These are phyloP conservation scores for Ginglymostoma cirratum DNA, from an alignment of 2,113 vertebrate species.

Conservation along the genomic window DNA sequence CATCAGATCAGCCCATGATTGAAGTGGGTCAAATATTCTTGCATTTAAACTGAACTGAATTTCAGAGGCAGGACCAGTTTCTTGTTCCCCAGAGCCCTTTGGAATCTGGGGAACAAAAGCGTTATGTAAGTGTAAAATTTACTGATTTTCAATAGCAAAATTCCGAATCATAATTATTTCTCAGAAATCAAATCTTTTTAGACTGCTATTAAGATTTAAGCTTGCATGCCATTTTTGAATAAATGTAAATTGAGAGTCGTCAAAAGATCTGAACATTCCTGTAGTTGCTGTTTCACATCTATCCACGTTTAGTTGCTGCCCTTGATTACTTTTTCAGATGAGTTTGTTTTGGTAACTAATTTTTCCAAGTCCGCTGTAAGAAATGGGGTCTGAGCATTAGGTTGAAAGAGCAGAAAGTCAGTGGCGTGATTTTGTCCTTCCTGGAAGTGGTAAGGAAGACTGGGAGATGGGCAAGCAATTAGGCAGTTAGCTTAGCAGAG, in stretches of 20 bases:
- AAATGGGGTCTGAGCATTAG: background rate
- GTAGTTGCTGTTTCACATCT: background rate
- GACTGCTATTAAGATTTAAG: background rate
- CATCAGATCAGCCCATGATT: background rate
- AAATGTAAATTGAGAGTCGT: background rate
- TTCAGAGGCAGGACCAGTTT: background rate
- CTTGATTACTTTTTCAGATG: background rate
- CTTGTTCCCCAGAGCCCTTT: background rate
- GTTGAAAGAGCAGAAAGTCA: background rate
- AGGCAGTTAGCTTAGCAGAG: too few relatives aligned
- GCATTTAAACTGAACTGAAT: background rate
- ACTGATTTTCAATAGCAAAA: background rate
- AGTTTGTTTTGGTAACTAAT: background rate
- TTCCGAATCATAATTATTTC: background rate
- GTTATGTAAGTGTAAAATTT: background rate
- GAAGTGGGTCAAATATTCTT: background rate
- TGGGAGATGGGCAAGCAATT: too few relatives aligned
- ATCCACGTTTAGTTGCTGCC: background rate
- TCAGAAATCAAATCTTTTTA: background rate
- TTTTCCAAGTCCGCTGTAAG: background rate
- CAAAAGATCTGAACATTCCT: background rate
- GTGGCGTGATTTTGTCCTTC: too few relatives aligned
- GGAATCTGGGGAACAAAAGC: background rate
- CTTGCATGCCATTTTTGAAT: background rate
- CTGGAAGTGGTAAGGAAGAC: too few relatives aligned